Evolutionary conservation across 2,888 invertebrate species (phyloP), one percentile per base, ranked within the genome.

Genomic region (Andrena flavipes): DNA sequence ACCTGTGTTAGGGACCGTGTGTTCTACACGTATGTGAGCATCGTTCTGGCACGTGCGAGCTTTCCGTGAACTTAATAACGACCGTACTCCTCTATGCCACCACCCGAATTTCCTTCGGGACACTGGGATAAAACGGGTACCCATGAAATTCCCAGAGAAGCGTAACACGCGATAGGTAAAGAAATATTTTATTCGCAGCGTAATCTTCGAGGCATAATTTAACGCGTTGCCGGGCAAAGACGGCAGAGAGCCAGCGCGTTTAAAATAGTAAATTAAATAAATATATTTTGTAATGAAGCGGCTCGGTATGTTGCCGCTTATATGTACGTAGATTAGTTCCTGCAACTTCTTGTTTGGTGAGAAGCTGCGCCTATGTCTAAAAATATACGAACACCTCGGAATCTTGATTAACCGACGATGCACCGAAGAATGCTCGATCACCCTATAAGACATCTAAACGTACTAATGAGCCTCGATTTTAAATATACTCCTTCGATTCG

Each of bases 1-100:
- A 89, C 88, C 83, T 88, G 91, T 90, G 88, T 91, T 91, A 84
- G 91, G 87, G 85, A 87, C 83, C 83, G 86, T 83, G 85, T 79
- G 82, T 79, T 77, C 77, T 70, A 80, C 76, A 59, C 64, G 70
- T 65, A 60, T 48, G 68, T 49, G 73, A 76, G 72, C 77, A 80
- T 84, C 79, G 69, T 84, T 88, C 85, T 86, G 87, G 84, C 86
- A 87, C 73, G 71, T 84, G 87, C 78, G 71, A 67, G 63, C 65
- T 83, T 80, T 71, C 80, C 76, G 48, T 82, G 77, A 67, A 73
- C 65, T 33, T 72, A 77, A 76, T 64, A 68, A 74, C 54, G 20
- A 72, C 59, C 23, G 10, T 26, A 2, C 56, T 69, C 48, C n/a
- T 20, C 70, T 51, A 54, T 20, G 7, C 48, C 67, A 56, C 69